Evolutionary conservation across 2,888 invertebrate genomes (phyloP), one percentile per base, ranked within the genome.

Genomic region (Aspidapion aeneum): DNA sequence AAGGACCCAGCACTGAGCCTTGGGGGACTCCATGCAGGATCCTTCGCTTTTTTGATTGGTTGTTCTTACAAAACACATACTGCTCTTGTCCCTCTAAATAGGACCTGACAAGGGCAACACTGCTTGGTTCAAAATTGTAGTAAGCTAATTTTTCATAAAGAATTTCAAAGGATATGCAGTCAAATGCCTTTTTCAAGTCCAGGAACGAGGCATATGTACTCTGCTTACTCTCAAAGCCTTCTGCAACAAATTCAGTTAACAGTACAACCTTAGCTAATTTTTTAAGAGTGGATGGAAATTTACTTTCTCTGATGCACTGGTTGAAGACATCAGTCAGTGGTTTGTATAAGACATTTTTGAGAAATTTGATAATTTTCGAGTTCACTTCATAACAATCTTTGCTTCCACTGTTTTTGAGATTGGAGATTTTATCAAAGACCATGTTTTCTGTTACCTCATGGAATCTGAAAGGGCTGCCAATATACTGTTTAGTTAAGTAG

Each of bases 401-500:
- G 35, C 12, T 35, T n/a, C n/a, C n/a, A n/a, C 35, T 35, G 35
- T 35, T 35, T 35, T 35, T 35, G 12, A 7, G 35, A 35, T 35
- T 35, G 12, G 35, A 35, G 5, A 35, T 35, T 35, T 35, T 35
- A 7, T 35, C 35, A 35, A 12, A 7, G 5, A 35, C 35, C 12
- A 35, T 35, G 3, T 3, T 12, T 61, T 21, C 50, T 62, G 56
- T 48, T 50, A 54, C 63, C 65, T 59, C 21, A 58, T n/a, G n/a
- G n/a, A n/a, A n/a, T n/a, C n/a, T n/a, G n/a, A n/a, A n/a, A n/a
- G n/a, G n/a, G n/a, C n/a, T n/a, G n/a, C n/a, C n/a, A n/a, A n/a
- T n/a, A n/a, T n/a, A n/a, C n/a, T n/a, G n/a, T n/a, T n/a, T n/a
- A n/a, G 55, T 62, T 67, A 48, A 50, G 58, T 50, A 58, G 58